A percentile compares a stretch with the other conserved stretches of the same genome.
phyloP scores from a whole-genome alignment of 1,140 invertebrate species.

The Drosophila ironensis region DNA sequence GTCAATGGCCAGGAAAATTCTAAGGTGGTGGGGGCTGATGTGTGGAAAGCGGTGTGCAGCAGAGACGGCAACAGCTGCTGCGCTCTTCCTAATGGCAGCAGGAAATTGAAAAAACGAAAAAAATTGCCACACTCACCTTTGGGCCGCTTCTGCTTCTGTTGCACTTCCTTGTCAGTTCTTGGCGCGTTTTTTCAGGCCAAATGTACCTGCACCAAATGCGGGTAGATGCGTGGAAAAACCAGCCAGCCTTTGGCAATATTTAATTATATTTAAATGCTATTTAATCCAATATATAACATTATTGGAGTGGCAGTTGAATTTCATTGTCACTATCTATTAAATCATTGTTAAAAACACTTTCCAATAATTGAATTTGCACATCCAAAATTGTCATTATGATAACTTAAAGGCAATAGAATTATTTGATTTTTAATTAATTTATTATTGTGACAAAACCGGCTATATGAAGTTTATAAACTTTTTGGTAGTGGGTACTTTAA shows the following conservation, averaged over 20 bases:
- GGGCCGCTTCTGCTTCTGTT: conserved; percentile 34
- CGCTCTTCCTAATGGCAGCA: conserved; percentile 57
- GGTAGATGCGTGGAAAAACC: not conserved
- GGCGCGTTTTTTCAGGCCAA: conserved; percentile 16
- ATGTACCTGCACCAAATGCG: not conserved
- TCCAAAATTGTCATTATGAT: too few relatives aligned
- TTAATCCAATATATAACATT: too few relatives aligned
- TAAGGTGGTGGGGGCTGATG: not conserved
- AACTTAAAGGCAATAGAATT: too few relatives aligned
- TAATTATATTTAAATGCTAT: too few relatives aligned
- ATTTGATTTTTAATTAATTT: not conserved
- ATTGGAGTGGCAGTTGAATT: too few relatives aligned
- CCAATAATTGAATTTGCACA: too few relatives aligned
- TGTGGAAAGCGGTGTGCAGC: not conserved
- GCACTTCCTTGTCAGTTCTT: conserved; percentile 32
- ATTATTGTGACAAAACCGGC: too few relatives aligned
- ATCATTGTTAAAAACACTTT: too few relatives aligned
- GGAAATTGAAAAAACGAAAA: conserved; percentile 68
- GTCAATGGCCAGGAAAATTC: conserved; percentile 66
- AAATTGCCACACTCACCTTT: conserved; percentile 37
- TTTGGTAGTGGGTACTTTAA: not conserved
- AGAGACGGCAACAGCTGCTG: conserved; percentile 11
- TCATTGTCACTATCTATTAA: too few relatives aligned
- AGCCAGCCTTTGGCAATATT: too few relatives aligned
- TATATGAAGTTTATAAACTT: not conserved